Percentiles rank a stretch among this genome's conserved stretches.
These are phyloP conservation scores for Drosophila infuscata DNA, from an alignment of 2,888 invertebrate species.

Conservation along the genomic window DNA sequence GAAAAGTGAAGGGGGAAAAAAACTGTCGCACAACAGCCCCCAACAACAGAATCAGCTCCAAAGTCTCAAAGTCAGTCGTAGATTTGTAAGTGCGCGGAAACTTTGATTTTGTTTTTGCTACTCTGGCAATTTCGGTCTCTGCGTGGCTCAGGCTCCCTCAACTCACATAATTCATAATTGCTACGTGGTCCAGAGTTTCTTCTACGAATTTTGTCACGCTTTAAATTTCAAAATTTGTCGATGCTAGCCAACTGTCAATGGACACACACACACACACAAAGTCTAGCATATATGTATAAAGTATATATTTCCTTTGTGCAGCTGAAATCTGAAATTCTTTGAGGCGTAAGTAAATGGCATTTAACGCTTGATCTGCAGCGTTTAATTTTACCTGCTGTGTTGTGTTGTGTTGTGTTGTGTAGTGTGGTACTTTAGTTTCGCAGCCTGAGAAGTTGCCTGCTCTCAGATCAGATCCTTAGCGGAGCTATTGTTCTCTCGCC, in stretches of 20 bases:
- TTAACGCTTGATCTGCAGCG: conserved; percentile 83
- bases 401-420: neutral
- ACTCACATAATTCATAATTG: conserved; percentile 46
- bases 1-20: conserved; percentile 11
- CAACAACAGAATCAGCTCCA: conserved; percentile 15
- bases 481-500: conserved; percentile 64
- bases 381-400: conserved; percentile 68
- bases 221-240: conserved; percentile 74
- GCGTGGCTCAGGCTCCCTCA: neutral
- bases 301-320: conserved; percentile 10
- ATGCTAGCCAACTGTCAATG: conserved; percentile 73
- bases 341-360: conserved; percentile 82
- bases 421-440: conserved; percentile 52
- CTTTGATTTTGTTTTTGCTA: conserved; percentile 68
- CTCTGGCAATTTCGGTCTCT: conserved; percentile 53
- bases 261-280: conserved; percentile 21
- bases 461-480: conserved; percentile 52
- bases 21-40: conserved; percentile 38
- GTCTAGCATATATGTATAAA: conserved; percentile 8
- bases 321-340: conserved; percentile 60
- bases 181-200: conserved; percentile 34
- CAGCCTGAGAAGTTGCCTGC: conserved; percentile 21
- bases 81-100: conserved; percentile 32
- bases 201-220: conserved; percentile 74
- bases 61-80: conserved; percentile 14